Percentiles rank a stretch among this genome's conserved stretches.
Evolutionary conservation across 2,113 vertebrate genomes (phyloP).

Genomic region (Zosterops lateralis): DNA sequence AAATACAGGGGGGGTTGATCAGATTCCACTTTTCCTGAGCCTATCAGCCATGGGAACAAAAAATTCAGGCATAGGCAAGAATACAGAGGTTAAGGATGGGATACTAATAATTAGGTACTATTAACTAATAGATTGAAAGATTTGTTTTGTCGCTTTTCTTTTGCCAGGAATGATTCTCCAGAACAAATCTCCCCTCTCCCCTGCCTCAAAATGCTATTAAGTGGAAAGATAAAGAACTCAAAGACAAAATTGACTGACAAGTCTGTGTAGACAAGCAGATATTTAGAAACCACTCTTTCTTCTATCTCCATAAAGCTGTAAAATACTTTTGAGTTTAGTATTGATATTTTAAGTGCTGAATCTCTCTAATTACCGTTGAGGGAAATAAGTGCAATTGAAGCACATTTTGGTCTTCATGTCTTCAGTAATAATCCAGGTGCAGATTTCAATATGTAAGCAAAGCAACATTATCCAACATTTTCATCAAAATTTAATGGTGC

Average conservation of each 20-base stretch:
- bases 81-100: background rate
- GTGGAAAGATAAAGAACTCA: background rate
- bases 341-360: background rate
- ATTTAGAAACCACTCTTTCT: background rate
- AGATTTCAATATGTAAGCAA: background rate
- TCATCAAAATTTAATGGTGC: background rate
- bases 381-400: background rate
- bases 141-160: background rate
- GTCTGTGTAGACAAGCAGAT: background rate
- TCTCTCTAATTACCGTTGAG: background rate
- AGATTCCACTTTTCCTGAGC: background rate
- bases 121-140: background rate
- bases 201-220: background rate
- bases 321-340: background rate
- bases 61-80: background rate
- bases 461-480: background rate
- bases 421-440: background rate
- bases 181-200: background rate
- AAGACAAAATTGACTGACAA: background rate
- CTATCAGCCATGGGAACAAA: background rate
- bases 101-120: background rate
- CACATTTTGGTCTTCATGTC: background rate
- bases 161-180: background rate
- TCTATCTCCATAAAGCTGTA: background rate
- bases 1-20: background rate